A percentile compares a stretch with the other conserved stretches of the same genome.
Evolutionary conservation across 2,113 vertebrate genomes (phyloP).

Genomic region (Trematomus loennbergii): DNA sequence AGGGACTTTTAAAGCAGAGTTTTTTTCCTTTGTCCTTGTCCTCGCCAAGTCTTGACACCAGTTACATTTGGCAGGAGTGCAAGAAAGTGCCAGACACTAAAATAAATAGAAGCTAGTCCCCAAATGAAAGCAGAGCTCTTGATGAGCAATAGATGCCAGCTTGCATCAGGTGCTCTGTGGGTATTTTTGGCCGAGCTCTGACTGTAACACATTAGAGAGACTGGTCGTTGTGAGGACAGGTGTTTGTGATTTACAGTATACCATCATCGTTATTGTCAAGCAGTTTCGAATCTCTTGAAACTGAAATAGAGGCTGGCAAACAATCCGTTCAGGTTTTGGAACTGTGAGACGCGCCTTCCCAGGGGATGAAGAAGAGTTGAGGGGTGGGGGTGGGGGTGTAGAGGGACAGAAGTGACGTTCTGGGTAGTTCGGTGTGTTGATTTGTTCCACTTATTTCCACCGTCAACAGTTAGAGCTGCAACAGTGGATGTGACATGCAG

Average conservation of each 20-base stretch:
- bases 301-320: constrained; percentile 1
- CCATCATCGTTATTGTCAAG: constrained; percentile 2
- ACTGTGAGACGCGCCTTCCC: neutral
- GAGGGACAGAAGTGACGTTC: neutral
- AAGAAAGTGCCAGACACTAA: constrained; percentile 10
- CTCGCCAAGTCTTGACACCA: constrained; percentile 12
- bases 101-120: constrained; percentile 17
- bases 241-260: constrained; percentile 34
- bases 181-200: constrained; percentile 6
- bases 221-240: constrained; percentile 21
- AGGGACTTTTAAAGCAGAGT: neutral
- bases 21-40: constrained; percentile 38
- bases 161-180: constrained; percentile 4
- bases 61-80: constrained; percentile 45
- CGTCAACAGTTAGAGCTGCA: neutral
- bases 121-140: constrained; percentile 28
- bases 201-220: constrained; percentile 14
- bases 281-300: constrained; percentile 35
- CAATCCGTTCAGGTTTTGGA: constrained; percentile 7
- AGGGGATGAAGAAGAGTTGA: neutral
- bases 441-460: neutral
- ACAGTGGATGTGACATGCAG: neutral
- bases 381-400: neutral
- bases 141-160: constrained; percentile 4
- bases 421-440: neutral